Evolutionary conservation across 2,113 vertebrate genomes (phyloP).

Genomic region (Dasyurus viverrinus): DNA sequence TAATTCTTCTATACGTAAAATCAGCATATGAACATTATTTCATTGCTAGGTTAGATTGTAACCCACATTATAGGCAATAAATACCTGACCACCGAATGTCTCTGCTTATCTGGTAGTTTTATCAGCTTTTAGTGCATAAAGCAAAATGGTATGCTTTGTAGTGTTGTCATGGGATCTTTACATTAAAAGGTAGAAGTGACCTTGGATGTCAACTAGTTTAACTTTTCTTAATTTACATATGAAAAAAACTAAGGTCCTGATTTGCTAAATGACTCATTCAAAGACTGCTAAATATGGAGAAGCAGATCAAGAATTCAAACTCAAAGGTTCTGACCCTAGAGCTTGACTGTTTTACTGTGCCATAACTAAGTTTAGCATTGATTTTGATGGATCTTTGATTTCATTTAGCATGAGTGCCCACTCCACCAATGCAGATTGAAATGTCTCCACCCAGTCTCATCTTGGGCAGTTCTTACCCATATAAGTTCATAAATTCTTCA

Average conservation of each 20-base stretch:
- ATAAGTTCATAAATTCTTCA: background rate
- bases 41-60: constrained; percentile 33
- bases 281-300: background rate
- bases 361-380: background rate
- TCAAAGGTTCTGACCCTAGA: background rate
- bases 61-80: constrained; percentile 17
- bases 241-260: background rate
- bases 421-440: background rate
- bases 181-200: background rate
- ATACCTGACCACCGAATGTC: constrained; percentile 9
- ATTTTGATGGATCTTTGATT: background rate
- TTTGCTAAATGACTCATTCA: background rate
- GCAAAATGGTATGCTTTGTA: background rate
- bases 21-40: constrained; percentile 31
- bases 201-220: background rate
- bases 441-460: background rate
- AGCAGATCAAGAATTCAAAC: background rate
- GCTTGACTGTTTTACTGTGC: background rate
- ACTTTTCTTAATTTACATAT: background rate
- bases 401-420: background rate
- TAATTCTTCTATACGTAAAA: constrained; percentile 49
- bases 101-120: constrained; percentile 35
- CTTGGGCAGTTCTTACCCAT: background rate
- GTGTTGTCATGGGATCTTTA: background rate
- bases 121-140: constrained; percentile 18